Percentiles rank a stretch among this genome's conserved stretches.
phyloP scores from a whole-genome alignment of 2,888 invertebrate genomes.

The Phalangium opilio region DNA sequence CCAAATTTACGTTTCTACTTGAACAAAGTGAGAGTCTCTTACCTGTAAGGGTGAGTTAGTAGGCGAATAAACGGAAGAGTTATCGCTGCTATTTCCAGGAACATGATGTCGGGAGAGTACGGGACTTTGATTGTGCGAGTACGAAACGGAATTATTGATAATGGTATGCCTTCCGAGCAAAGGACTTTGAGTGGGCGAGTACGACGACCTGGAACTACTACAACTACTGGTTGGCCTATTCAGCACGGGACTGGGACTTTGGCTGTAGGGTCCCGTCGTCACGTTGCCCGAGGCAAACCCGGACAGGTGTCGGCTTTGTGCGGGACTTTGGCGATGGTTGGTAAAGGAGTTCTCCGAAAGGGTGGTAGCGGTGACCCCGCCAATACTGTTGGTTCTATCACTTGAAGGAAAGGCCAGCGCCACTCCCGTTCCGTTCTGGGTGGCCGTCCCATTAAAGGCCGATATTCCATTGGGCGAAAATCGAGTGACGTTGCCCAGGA shows the following conservation, averaged over 20 bases:
- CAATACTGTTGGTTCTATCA: too few species aligned
- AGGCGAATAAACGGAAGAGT: constrained; percentile 13
- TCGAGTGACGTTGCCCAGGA: too few species aligned
- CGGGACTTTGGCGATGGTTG: background rate
- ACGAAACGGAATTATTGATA: constrained; percentile 12
- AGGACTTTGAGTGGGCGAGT: constrained; percentile 18
- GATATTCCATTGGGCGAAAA: too few species aligned
- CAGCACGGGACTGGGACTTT: constrained; percentile 16
- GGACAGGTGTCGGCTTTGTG: background rate
- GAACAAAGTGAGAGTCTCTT: background rate
- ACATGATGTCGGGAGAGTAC: constrained; percentile 14
- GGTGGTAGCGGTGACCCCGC: too few species aligned
- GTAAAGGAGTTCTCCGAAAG: too few species aligned
- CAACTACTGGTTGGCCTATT: constrained; percentile 17
- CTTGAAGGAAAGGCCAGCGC: too few species aligned
- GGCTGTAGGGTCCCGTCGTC: constrained; percentile 10
- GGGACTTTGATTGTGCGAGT: constrained; percentile 14
- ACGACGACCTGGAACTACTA: constrained; percentile 15
- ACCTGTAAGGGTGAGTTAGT: constrained; percentile 14
- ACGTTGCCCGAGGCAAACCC: background rate
- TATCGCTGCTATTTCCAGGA: constrained; percentile 15
- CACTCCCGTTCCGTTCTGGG: too few species aligned
- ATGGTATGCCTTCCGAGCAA: constrained; percentile 11
- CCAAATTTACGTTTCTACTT: too few species aligned
- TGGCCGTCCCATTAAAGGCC: too few species aligned